These are phyloP conservation scores for Lordiphosa fenestrarum DNA, from an alignment of 2,888 invertebrate species.

Conservation along the genomic window DNA sequence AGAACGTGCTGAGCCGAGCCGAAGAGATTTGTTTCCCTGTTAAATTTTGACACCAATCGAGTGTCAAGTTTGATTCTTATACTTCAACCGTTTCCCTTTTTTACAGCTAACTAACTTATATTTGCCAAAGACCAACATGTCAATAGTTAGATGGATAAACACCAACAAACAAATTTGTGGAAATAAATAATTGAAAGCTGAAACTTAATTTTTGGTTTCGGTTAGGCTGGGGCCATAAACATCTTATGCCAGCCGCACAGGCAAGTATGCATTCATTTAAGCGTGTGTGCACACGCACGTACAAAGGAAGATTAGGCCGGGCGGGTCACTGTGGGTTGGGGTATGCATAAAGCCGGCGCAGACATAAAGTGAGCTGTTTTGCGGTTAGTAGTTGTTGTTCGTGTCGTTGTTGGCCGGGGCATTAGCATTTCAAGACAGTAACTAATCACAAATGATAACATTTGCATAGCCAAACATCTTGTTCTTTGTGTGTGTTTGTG, in stretches of 20 bases:
- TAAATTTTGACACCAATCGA: no score
- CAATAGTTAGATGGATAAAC: conserved; percentile 46
- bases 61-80: no score
- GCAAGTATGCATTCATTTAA: neutral
- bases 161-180: conserved; percentile 18
- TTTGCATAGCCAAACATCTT: conserved; percentile 60
- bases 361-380: conserved; percentile 31
- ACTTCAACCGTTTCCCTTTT: no score
- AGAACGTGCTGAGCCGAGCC: no score
- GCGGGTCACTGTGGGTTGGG: no score
- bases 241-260: conserved; percentile 1
- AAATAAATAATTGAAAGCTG: conserved; percentile 52
- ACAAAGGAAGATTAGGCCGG: no score
- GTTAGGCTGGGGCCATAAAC: neutral
- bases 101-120: no score
- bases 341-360: conserved; percentile 1
- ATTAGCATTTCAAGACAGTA: conserved; percentile 66
- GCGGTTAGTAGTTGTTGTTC: conserved; percentile 17
- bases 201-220: conserved; percentile 58
- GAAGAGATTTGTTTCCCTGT: no score
- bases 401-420: conserved; percentile 36
- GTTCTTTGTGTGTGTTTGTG: neutral
- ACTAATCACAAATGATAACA: conserved; percentile 76
- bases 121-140: conserved; percentile 40
- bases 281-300: no score